Evolutionary conservation across 1,140 invertebrate genomes (phyloP).

Genomic region (Rhynchophorus ferrugineus): DNA sequence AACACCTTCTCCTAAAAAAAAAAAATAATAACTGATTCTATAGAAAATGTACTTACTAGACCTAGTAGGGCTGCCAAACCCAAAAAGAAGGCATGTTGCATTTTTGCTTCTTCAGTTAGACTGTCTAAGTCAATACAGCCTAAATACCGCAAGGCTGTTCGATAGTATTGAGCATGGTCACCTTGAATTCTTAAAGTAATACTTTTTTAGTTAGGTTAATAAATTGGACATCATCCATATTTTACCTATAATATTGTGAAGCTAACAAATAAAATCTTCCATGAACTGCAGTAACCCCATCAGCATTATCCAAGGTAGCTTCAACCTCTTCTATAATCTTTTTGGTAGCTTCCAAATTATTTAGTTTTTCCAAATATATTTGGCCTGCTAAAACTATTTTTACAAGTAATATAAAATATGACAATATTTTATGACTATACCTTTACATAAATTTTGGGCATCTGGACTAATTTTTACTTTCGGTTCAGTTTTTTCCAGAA

Average conservation of each 20-base stretch:
- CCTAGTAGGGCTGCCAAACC: conserved; percentile 82
- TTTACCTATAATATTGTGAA: conserved; percentile 74
- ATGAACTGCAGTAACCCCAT: conserved; percentile 90
- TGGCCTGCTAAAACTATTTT: conserved; percentile 66
- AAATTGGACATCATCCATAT: background rate
- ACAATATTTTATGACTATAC: conserved; percentile 5
- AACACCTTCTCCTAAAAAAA: conserved; percentile 71
- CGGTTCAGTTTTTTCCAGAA: conserved; percentile 76
- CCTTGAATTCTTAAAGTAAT: conserved; percentile 56
- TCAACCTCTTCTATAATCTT: conserved; percentile 88
- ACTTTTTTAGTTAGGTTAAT: background rate
- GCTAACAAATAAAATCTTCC: conserved; percentile 91
- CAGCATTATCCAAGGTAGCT: conserved; percentile 75
- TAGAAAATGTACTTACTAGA: conserved; percentile 1
- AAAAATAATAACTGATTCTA: background rate
- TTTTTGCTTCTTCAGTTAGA: conserved; percentile 57
- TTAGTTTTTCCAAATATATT: conserved; percentile 72
- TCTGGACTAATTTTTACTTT: conserved; percentile 86
- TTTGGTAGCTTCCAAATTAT: conserved; percentile 76
- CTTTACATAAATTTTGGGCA: conserved; percentile 75
- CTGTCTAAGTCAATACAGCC: conserved; percentile 82
- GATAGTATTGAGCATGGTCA: conserved; percentile 89
- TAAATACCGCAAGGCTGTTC: conserved; percentile 88
- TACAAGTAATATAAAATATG: background rate
- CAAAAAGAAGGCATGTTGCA: conserved; percentile 82